Percentiles rank a stretch among this genome's conserved stretches.
Conservation (phyloP, 2,797 vertebrate species). For the Percopsis omiscomaycus region DNA sequence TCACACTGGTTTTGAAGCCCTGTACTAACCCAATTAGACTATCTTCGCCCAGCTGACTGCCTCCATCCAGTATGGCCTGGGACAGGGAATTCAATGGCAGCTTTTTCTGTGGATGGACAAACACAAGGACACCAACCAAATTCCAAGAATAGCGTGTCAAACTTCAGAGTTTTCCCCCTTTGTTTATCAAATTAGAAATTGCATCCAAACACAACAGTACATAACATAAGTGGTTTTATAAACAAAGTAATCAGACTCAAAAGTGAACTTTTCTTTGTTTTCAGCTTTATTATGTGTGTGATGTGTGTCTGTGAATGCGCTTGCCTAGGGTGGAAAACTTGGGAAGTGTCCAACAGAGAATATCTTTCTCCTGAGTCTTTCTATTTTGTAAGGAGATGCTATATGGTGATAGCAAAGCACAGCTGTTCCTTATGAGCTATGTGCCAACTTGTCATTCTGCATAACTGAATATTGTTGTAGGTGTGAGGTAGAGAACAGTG, state of each 20-base stretch:
- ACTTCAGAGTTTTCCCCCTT: not conserved
- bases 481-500: too few relatives aligned
- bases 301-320: too few relatives aligned
- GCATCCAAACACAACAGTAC: not conserved
- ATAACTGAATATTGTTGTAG: not conserved
- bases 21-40: constrained; percentile 79
- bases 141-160: not conserved
- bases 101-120: constrained; percentile 83
- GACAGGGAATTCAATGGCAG: constrained; percentile 87
- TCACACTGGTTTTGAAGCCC: not conserved
- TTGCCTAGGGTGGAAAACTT: constrained; percentile 5
- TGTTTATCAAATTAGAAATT: not conserved
- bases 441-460: not conserved
- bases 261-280: too few relatives aligned
- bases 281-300: too few relatives aligned
- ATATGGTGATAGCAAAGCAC: constrained; percentile 31
- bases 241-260: too few relatives aligned
- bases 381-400: constrained; percentile 47
- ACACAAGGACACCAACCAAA: not conserved
- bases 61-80: constrained; percentile 90
- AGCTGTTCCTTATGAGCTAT: constrained; percentile 16
- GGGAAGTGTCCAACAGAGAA: constrained; percentile 31
- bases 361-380: constrained; percentile 47
- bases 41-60: constrained; percentile 86
- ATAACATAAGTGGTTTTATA: not conserved